A percentile compares a stretch with the other conserved stretches of the same genome.
Conservation (phyloP, 2,797 vertebrate genomes). For the Holocentrus rufus region DNA sequence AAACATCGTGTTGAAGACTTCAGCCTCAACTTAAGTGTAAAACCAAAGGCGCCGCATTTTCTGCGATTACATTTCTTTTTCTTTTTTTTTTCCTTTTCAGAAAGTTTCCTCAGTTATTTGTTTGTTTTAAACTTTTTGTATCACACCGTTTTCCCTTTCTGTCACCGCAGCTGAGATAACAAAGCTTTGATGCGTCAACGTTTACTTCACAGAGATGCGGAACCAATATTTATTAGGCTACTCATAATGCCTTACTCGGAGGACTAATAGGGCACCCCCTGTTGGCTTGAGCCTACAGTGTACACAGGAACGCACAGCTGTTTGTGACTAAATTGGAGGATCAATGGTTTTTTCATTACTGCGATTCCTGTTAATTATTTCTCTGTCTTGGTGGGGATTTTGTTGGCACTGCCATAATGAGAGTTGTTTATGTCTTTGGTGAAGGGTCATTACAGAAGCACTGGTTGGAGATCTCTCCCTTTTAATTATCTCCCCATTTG, state of each 20-base stretch:
- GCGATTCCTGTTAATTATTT: constrained; percentile 54
- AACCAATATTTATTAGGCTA: constrained; percentile 15
- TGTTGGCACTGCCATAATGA: constrained; percentile 56
- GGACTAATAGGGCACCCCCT: constrained; percentile 25
- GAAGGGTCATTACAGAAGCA: constrained; percentile 55
- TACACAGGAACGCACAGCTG: constrained; percentile 36
- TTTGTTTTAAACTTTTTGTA: constrained; percentile 11
- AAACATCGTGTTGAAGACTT: constrained; percentile 53
- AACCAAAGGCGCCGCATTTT: constrained; percentile 37
- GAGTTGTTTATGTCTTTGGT: constrained; percentile 66
- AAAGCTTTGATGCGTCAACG: constrained; percentile 8
- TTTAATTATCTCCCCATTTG: constrained; percentile 68
- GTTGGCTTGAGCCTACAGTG: constrained; percentile 27
- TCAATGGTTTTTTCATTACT: constrained; percentile 54
- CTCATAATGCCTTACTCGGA: constrained; percentile 19
- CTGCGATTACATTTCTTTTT: constrained; percentile 6
- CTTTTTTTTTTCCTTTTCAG: constrained; percentile 5
- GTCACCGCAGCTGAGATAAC: constrained; percentile 7
- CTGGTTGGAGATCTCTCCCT: constrained; percentile 51
- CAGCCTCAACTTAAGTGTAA: constrained; percentile 42
- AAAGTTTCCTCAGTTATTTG: not conserved
- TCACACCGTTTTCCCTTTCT: not conserved
- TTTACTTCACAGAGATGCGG: constrained; percentile 3
- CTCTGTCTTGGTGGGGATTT: constrained; percentile 42
- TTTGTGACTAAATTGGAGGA: constrained; percentile 46